Conservation (phyloP, 2,113 vertebrate genomes). For the Tinamus guttatus region DNA sequence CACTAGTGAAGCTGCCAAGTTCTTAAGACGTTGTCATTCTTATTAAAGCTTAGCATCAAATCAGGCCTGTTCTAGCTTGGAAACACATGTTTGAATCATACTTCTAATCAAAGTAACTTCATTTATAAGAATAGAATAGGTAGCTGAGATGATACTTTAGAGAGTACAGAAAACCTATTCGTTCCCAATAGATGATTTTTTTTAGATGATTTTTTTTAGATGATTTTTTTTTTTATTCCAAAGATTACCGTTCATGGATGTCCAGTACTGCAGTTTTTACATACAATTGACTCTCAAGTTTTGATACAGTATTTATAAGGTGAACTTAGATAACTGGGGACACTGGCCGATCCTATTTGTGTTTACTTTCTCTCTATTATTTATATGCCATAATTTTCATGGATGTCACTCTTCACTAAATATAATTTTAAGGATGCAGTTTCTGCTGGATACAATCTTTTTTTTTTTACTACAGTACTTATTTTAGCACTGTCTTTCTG, state of each 20-base stretch:
- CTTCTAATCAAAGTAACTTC: slow-evolving; percentile 84
- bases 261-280: slow-evolving; percentile 1
- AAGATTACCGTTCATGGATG: not conserved
- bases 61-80: not conserved
- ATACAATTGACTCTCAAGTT: not conserved
- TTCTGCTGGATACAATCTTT: not conserved
- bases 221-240: not conserved
- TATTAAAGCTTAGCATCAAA: slow-evolving; percentile 53
- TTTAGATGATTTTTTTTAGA: not conserved
- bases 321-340: not conserved
- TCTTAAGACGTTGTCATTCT: slow-evolving; percentile 12
- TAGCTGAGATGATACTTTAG: slow-evolving; percentile 16
- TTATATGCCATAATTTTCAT: not conserved
- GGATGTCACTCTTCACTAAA: not conserved
- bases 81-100: slow-evolving; percentile 78
- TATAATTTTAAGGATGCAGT: not conserved
- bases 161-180: not conserved
- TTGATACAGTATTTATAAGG: not conserved
- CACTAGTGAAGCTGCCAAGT: not conserved
- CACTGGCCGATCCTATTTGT: not conserved
- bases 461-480: not conserved
- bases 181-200: not conserved
- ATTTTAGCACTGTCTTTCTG: not conserved
- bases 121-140: slow-evolving; percentile 75
- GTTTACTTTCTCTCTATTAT: not conserved